Evolutionary conservation across 1,140 invertebrate species (phyloP), one percentile per base, ranked within the genome.

Genomic region (Nephila pilipes): DNA sequence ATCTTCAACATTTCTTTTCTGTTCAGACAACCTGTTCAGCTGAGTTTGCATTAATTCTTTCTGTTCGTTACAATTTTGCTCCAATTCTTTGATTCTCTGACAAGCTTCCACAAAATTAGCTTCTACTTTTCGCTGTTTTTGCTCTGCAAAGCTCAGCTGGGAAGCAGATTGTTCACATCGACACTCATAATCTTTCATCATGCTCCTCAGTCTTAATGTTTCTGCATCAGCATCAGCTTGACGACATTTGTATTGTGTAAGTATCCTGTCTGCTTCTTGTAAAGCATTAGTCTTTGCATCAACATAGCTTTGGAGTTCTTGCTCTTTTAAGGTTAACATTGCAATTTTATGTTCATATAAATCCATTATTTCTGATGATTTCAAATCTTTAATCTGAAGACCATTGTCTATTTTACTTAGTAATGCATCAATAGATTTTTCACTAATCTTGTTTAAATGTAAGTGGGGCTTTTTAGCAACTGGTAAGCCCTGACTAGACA

Each of bases 301-400:
- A 81, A 96, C 93, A 60, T 96, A 92, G 87, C 95, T 95, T 85
- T 96, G 95, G 1, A 95, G 94, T 69, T 95, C 95, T 46, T 95
- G 94, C 93, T 95, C 95, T 94, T 95, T 95, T n/a, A 94, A 95
- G 95, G 95, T 94, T 12, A 94, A 91, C 80, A 85, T 93, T 18
- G 89, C 94, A 92, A 94, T 94, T 90, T 95, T 95, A 91, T 95
- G 95, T 94, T 95, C 95, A 95, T 96, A 96, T 22, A 96, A 94
- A 69, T 95, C 95, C 85, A 95, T 95, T n/a, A 96, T 95, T 92
- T 96, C 95, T 55, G 95, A 95, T 16, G 94, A 92, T 85, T 95
- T 95, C 12, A 94, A 80, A 85, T 95, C 95, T 94, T 95, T 95
- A 18, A 95, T 88, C 95, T 95, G 87, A 12, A 93, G 63, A 2